phyloP scores from a whole-genome alignment of 2,113 vertebrate genomes.

The Elaphurus davidianus region DNA sequence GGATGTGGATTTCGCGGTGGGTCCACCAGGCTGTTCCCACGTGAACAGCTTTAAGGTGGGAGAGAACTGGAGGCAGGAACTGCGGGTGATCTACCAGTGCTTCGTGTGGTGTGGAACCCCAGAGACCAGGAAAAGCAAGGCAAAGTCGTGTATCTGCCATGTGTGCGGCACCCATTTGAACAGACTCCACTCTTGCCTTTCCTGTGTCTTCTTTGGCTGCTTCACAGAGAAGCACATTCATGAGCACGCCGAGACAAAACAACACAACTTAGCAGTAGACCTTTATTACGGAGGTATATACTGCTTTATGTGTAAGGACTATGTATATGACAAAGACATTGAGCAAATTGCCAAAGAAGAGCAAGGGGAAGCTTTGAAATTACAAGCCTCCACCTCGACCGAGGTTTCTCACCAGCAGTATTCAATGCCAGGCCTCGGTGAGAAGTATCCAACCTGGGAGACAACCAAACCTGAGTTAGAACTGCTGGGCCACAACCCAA shows the following conservation, averaged over 20 bases:
- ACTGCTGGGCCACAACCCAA: constrained; percentile 67
- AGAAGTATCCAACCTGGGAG: constrained; percentile 71
- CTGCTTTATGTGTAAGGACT: constrained; percentile 77
- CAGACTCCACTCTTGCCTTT: constrained; percentile 98
- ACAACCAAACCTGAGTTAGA: constrained; percentile 67
- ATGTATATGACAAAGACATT: constrained; percentile 76
- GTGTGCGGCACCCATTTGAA: constrained; percentile 95
- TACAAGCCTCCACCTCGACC: constrained; percentile 67
- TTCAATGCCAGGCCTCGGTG: constrained; percentile 49
- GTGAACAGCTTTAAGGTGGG: constrained; percentile 76
- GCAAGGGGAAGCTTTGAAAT: constrained; percentile 72
- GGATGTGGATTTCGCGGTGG: constrained; percentile 73
- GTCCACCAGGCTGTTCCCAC: constrained; percentile 75
- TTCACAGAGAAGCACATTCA: constrained; percentile 99
- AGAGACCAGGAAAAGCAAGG: constrained; percentile 81
- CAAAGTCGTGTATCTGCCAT: constrained; percentile 93
- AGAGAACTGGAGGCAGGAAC: constrained; percentile 76
- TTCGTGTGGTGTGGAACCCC: constrained; percentile 78
- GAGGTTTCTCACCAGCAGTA: constrained; percentile 71
- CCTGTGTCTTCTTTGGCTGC: constrained; percentile 99
- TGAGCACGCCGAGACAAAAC: constrained; percentile 97
- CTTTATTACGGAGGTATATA: constrained; percentile 74
- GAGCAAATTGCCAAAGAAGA: constrained; percentile 78
- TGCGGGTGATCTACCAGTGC: constrained; percentile 76
- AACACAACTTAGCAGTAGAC: constrained; percentile 92